Percentiles rank a stretch among this genome's conserved stretches.
These are phyloP conservation scores for Steatornis caripensis DNA, from an alignment of 2,113 vertebrate genomes.

Conservation along the genomic window DNA sequence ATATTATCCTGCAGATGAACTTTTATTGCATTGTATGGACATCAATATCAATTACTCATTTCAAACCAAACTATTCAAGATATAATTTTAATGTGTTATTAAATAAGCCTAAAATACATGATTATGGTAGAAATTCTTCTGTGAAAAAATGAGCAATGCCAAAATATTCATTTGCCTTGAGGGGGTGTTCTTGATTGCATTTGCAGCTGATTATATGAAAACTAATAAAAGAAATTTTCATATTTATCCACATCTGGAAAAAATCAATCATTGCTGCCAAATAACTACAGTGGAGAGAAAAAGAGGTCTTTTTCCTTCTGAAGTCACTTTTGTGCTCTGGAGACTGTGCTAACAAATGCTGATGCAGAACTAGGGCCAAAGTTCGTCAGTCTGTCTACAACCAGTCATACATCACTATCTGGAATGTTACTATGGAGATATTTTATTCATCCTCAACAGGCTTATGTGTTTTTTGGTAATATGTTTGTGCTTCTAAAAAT, in stretches of 20 bases:
- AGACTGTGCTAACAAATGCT: background rate
- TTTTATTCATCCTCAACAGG: background rate
- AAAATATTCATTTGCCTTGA: background rate
- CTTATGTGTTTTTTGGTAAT: background rate
- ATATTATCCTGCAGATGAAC: background rate
- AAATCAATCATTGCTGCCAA: background rate
- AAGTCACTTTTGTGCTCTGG: background rate
- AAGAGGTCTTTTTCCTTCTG: background rate
- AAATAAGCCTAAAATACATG: background rate
- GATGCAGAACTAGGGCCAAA: background rate
- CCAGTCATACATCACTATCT: background rate
- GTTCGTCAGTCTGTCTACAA: background rate
- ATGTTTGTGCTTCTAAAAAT: constrained; percentile 14
- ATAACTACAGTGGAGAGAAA: background rate
- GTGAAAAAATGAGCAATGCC: background rate
- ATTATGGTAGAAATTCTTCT: background rate
- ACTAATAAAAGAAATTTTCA: background rate
- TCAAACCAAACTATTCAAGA: background rate
- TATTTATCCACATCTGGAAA: background rate
- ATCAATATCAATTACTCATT: constrained; percentile 1
- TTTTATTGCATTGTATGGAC: background rate
- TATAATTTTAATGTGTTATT: background rate
- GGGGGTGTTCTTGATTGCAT: background rate
- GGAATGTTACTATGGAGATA: background rate
- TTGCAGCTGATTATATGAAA: background rate